Percentiles rank a stretch among this genome's conserved stretches.
These are phyloP conservation scores for Trypoxylon attenuatum DNA, from an alignment of 2,888 invertebrate genomes.

Conservation along the genomic window DNA sequence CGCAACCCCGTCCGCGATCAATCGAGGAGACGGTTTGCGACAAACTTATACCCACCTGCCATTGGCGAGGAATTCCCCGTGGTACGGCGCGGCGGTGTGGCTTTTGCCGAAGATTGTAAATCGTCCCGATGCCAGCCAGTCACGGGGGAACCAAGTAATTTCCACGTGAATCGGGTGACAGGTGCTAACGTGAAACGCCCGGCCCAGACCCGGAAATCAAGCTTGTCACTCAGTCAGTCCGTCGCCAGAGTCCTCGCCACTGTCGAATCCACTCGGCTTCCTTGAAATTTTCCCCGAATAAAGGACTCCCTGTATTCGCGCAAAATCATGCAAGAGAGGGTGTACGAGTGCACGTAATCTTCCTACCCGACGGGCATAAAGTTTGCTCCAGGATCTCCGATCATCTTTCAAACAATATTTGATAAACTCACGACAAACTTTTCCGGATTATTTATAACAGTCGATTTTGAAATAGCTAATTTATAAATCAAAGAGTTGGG, in stretches of 20 bases:
- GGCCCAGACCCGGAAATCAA: conserved; percentile 50
- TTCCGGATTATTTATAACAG: no score
- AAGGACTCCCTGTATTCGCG: no score
- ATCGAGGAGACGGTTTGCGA: conserved; percentile 13
- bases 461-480: no score
- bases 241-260: not conserved
- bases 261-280: no score
- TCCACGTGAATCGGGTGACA: conserved; percentile 39
- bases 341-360: no score
- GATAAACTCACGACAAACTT: no score
- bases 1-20: conserved; percentile 15
- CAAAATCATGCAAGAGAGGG: no score
- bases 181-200: conserved; percentile 37
- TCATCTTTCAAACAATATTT: no score
- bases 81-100: conserved; percentile 38
- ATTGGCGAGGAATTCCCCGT: conserved; percentile 28
- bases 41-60: conserved; percentile 14
- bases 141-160: conserved; percentile 48
- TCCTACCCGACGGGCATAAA: no score
- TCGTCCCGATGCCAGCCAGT: conserved; percentile 35
- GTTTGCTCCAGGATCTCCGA: no score
- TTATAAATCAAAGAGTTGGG: no score
- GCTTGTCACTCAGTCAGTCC: conserved; percentile 47
- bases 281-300: no score
- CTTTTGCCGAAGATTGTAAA: conserved; percentile 50